Conservation (phyloP, 1,140 invertebrate genomes). For the Caenorhabditis latens region DNA sequence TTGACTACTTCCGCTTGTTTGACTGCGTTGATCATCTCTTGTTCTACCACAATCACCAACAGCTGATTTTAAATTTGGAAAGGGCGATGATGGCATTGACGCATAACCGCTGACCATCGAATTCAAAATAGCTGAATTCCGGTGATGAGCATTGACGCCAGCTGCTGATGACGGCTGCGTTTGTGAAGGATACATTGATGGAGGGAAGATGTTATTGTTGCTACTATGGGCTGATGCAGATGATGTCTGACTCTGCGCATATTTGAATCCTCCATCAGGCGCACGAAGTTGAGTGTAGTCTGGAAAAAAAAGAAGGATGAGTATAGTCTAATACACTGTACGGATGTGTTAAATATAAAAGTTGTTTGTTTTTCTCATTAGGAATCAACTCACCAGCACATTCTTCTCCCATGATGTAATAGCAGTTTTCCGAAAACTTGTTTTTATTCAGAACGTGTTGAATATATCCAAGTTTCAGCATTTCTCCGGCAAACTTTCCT, state of each 20-base stretch:
- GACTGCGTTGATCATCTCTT: slow-evolving; percentile 13
- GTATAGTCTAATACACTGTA: background rate
- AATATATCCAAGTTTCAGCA: slow-evolving; percentile 94
- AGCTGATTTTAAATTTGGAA: slow-evolving; percentile 3
- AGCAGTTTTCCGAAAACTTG: slow-evolving; percentile 98
- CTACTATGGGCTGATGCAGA: slow-evolving; percentile 25
- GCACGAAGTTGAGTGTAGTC: slow-evolving; percentile 6
- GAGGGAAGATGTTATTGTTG: slow-evolving; percentile 38
- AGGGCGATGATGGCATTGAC: slow-evolving; percentile 16
- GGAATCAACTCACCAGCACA: slow-evolving; percentile 62
- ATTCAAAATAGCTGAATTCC: slow-evolving; percentile 31
- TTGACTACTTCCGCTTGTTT: slow-evolving; percentile 15
- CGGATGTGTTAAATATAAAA: background rate
- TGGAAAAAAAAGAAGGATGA: background rate
- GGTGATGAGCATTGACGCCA: background rate
- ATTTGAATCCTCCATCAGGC: slow-evolving; percentile 4
- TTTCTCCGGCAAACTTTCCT: slow-evolving; percentile 93
- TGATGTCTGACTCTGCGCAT: slow-evolving; percentile 7
- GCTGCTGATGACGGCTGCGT: background rate
- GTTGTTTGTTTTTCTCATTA: background rate
- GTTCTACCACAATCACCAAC: slow-evolving; percentile 1
- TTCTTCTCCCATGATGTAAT: slow-evolving; percentile 88
- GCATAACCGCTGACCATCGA: slow-evolving; percentile 37
- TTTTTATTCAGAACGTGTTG: slow-evolving; percentile 92
- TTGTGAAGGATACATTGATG: slow-evolving; percentile 36